Evolutionary conservation across 1,140 invertebrate genomes (phyloP).

Genomic region (Drosophila athabasca): DNA sequence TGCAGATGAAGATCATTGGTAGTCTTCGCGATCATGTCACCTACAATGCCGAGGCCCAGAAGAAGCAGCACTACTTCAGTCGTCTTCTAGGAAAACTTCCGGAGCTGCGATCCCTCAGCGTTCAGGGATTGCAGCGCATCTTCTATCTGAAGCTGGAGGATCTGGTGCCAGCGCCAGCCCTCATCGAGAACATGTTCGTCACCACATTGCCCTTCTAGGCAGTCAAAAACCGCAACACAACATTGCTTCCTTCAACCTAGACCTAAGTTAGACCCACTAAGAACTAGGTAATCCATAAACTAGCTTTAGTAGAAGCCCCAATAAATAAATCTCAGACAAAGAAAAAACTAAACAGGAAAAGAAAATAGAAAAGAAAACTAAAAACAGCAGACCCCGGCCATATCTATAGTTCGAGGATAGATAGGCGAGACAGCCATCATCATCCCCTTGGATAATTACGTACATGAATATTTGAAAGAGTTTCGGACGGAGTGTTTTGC

Average conservation of each 20-base stretch:
- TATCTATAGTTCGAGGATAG: slow-evolving; percentile 40
- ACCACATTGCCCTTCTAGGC: slow-evolving; percentile 95
- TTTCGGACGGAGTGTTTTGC: neutral
- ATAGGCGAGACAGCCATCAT: slow-evolving; percentile 18
- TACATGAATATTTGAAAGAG: slow-evolving; percentile 68
- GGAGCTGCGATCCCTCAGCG: slow-evolving; percentile 94
- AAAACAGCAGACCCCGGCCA: slow-evolving; percentile 34
- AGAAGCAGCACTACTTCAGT: slow-evolving; percentile 95
- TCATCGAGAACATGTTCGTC: slow-evolving; percentile 97
- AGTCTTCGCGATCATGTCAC: slow-evolving; percentile 97
- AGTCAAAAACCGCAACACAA: slow-evolving; percentile 23
- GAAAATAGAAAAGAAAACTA: slow-evolving; percentile 6
- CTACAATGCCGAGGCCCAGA: slow-evolving; percentile 94
- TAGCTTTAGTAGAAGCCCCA: slow-evolving; percentile 37
- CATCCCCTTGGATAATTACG: slow-evolving; percentile 48
- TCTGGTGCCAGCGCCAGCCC: slow-evolving; percentile 93
- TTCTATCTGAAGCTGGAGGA: slow-evolving; percentile 97
- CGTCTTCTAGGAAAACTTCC: slow-evolving; percentile 94
- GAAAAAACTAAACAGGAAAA: slow-evolving; percentile 21
- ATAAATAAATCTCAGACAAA: slow-evolving; percentile 12
- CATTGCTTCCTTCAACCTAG: slow-evolving; percentile 60
- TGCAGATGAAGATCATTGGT: slow-evolving; percentile 97
- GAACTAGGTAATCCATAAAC: slow-evolving; percentile 22
- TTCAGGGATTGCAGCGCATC: slow-evolving; percentile 96
- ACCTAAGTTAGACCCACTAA: slow-evolving; percentile 37